Base-by-base conservation (phyloP, 2,797 vertebrate genomes). In the Phaenicophaeus curvirostris region DNA sequence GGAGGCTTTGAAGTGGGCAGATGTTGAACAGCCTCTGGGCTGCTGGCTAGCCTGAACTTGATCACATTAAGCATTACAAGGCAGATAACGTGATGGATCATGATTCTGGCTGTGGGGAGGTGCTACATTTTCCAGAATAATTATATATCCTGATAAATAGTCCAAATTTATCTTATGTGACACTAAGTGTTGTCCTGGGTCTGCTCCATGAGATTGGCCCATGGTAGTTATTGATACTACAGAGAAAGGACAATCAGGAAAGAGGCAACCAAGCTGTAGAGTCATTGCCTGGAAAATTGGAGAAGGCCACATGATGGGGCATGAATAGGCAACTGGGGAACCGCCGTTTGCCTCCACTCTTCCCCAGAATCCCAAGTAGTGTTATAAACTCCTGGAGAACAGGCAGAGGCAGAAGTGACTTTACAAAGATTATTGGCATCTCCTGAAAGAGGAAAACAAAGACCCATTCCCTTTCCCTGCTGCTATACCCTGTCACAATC, bases 61-160 rank as follows among this genome's bases (percentile, higher is more conserved):
- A 72, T 57, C 57, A 8, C 15, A 44, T 39, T 39, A 62, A 79
- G 23, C 5, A 0, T 31, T 39, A 30, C 20, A 33, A 72, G 41
- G 23, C 31, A 80, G 85, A 90, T 0, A 0, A 15, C 0, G 0
- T 4, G 13, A 57, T 2, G 46, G 35, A 57, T 48, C 35, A 16
- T 0, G 0, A 25, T 25, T 84, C 65, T 35, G 59, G 11, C 54
- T 62, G 58, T 48, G 76, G 31, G 37, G 48, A 74, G 57, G 33
- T 2, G 2, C 19, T 1, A 1, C 33, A 27, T 74, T n/a, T n/a
- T 51, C 46, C 23, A 68, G 33, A 71, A 55, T 50, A 68, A 85
- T 18, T 9, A 27, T 81, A 27, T 81, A 10, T 74, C 6, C 77
- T 74, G 54, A 7, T 71, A 46, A 20, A 53, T 5, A 57, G 41